Percentiles rank a stretch among this genome's conserved stretches.
phyloP scores from a whole-genome alignment of 1,140 invertebrate genomes.

The Hylaeus volcanicus region DNA sequence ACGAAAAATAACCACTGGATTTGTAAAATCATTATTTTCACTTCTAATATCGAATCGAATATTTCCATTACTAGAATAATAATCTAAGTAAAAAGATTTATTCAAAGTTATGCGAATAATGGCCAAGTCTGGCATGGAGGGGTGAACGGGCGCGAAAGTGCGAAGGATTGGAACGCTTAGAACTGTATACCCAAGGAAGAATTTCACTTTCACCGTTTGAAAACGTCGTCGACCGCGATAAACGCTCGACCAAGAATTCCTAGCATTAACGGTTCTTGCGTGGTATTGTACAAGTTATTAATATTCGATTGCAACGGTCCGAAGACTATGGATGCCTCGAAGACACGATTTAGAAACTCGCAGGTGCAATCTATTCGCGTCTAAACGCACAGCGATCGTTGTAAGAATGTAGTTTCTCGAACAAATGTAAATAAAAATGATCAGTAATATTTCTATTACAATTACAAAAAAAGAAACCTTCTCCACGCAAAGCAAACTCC shows the following conservation, averaged over 20 bases:
- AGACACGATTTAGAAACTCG: not conserved
- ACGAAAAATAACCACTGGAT: too few relatives aligned
- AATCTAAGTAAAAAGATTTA: too few relatives aligned
- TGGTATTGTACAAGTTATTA: constrained; percentile 15
- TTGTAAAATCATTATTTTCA: too few relatives aligned
- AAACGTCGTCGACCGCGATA: constrained; percentile 47
- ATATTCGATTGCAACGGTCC: not conserved
- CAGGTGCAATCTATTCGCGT: not conserved
- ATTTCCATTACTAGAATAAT: too few relatives aligned
- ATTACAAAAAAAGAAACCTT: too few relatives aligned
- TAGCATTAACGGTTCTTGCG: not conserved
- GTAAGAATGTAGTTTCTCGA: too few relatives aligned
- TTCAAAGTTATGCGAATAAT: not conserved
- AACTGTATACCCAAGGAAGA: constrained; percentile 43
- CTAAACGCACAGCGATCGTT: too few relatives aligned
- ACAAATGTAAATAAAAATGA: too few relatives aligned
- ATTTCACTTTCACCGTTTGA: constrained; percentile 66
- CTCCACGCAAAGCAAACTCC: too few relatives aligned
- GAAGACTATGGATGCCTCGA: not conserved
- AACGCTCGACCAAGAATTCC: constrained; percentile 39
- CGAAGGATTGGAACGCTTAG: constrained; percentile 46
- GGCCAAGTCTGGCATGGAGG: not conserved
- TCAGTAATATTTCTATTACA: too few relatives aligned
- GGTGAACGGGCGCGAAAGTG: constrained; percentile 50
- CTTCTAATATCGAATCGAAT: too few relatives aligned